Evolutionary conservation across 30 jellyfish, hydroid and myxozoan species (phyloP), one percentile per base, ranked within the genome.

Genomic region (Cassiopea xamachana): DNA sequence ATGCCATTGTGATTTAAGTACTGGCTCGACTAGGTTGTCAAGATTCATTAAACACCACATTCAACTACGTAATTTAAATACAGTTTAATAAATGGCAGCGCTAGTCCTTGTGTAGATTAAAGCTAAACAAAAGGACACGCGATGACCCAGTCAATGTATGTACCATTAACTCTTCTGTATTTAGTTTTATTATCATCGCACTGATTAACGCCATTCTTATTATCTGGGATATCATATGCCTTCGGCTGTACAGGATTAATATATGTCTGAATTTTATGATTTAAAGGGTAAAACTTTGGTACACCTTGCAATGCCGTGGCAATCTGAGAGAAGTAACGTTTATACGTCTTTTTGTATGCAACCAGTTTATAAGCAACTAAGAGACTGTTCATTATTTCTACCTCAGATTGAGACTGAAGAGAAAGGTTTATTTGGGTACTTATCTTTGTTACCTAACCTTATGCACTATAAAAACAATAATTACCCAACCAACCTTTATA

Each of bases 131-230:
- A 71, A 19, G 51, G 4, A 71, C 80, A 71, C 80, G 80, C n/a
- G 80, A 71, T 71, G 80, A 71, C 80, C 80, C 51, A 71, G 80
- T 71, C 80, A 71, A 5, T 43, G 16, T 71, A 2, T 71, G 80
- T 71, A 19, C 16, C 80, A 71, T 71, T 71, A 71, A 14, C 80
- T 55, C 80, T 5, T 71, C 3, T 8, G 51, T 19, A 43, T n/a
- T 43, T 71, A 71, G 19, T 55, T 71, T 71, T 19, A 43, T 71
- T 71, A 19, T n/a, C 80, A 55, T 71, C 80, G 55, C 18, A 15
- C 50, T 2, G 80, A 71, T 19, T 71, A 71, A 71, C 6, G 80
- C 14, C 80, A 15, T 16, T 51, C 55, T 15, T 8, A 62, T 8
- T 13, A 62, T 13, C 74, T 27, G 43, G 27, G 74, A 62, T 62